These are phyloP conservation scores for Gallinago stenura DNA, from an alignment of 2,797 vertebrate genomes.

Conservation along the genomic window DNA sequence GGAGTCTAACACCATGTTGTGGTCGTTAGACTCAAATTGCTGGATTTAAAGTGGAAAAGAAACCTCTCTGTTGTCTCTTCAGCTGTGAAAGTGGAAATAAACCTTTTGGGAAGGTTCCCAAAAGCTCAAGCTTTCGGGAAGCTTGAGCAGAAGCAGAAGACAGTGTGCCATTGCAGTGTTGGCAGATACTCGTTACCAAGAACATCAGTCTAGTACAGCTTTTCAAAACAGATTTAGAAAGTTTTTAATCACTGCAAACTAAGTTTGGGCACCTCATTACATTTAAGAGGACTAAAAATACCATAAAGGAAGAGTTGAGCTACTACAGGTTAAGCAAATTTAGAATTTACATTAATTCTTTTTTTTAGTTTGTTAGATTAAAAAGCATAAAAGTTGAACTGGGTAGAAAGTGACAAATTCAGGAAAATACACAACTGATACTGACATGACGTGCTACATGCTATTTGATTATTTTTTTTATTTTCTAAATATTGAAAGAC, in stretches of 20 bases:
- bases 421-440: neutral
- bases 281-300: neutral
- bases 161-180: fast-evolving
- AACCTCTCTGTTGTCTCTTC: neutral
- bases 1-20: neutral
- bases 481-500: neutral
- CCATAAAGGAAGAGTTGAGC: neutral
- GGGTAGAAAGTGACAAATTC: neutral
- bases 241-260: neutral
- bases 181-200: no score
- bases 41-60: neutral
- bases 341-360: neutral
- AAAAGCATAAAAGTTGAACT: neutral
- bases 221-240: neutral
- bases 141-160: neutral
- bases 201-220: no score
- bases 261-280: no score
- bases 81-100: neutral
- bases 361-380: neutral
- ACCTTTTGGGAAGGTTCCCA: neutral
- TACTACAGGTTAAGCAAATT: neutral
- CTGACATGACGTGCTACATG: no score
- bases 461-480: neutral
- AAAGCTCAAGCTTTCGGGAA: neutral
- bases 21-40: neutral